A percentile compares a stretch with the other conserved stretches of the same genome.
phyloP scores from a whole-genome alignment of 2,888 invertebrate genomes.

The Rambutsinella grinnellia region DNA sequence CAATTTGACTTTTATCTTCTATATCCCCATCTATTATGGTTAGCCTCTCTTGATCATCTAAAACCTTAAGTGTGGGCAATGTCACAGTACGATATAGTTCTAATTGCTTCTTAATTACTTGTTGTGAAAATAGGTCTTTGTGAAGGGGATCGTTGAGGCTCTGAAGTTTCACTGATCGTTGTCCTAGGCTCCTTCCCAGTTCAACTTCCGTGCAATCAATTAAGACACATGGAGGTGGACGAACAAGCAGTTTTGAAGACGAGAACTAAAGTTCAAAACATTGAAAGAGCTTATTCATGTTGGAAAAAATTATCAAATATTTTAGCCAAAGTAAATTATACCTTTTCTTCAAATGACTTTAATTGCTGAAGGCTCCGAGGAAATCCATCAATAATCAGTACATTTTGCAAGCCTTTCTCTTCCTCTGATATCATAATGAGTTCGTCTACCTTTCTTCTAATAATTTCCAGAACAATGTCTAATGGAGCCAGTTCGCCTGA shows the following conservation, averaged over 20 bases:
- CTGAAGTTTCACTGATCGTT: slow-evolving; percentile 59
- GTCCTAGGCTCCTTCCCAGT: slow-evolving; percentile 75
- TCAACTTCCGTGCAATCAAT: slow-evolving; percentile 93
- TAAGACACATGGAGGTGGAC: slow-evolving; percentile 77
- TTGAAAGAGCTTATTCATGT: background rate
- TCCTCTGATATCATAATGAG: slow-evolving; percentile 68
- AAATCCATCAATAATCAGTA: slow-evolving; percentile 90
- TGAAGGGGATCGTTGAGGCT: slow-evolving; percentile 68
- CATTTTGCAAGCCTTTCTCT: slow-evolving; percentile 75
- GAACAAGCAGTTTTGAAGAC: slow-evolving; percentile 20
- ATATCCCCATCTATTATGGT: slow-evolving; percentile 73
- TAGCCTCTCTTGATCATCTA: slow-evolving; percentile 86
- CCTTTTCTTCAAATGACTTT: slow-evolving; percentile 89
- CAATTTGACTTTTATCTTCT: slow-evolving; percentile 60
- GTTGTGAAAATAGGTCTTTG: slow-evolving; percentile 84
- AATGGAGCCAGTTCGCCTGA: slow-evolving; percentile 83
- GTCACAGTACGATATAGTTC: slow-evolving; percentile 90
- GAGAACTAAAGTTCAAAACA: slow-evolving; percentile 28
- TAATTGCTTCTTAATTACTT: slow-evolving; percentile 85
- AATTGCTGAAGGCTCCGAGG: slow-evolving; percentile 93
- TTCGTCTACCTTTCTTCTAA: slow-evolving; percentile 73
- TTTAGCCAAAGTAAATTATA: slow-evolving; percentile 70
- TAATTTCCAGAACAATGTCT: slow-evolving; percentile 61
- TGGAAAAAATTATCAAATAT: background rate
- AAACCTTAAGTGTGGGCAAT: slow-evolving; percentile 87